Base-by-base conservation (phyloP, 2,888 invertebrate genomes). In the Rhynchonema sp. region DNA sequence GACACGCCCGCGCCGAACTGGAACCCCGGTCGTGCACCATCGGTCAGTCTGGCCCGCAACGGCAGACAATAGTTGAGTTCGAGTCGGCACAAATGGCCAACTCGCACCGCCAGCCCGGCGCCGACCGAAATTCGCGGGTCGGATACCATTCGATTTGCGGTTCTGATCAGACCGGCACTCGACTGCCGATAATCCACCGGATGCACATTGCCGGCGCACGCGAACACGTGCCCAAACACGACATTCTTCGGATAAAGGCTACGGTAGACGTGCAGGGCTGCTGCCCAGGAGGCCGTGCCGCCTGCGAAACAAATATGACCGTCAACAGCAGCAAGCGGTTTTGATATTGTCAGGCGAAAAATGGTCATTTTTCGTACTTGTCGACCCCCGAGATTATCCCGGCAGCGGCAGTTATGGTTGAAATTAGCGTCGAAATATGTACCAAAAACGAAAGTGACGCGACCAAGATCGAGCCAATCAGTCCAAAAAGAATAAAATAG, bases 51-150 rank as follows among this genome's bases (percentile, higher is more conserved):
- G 63, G 80, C 81, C 56, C 78, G 76, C 59, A 86, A 68, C 53
- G 94, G 94, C 70, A 86, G 76, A 74, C 87, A 86, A 77, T 94
- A 90, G 79, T 94, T 96, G 59, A 98, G 80, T 79, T 98, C 54
- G 17, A 54, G 23, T 6, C 54, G 3, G 9, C 27, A 26, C 63
- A 84, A 79, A 65, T 86, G 80, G 65, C 83, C 89, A 61, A 96
- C 77, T 64, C 85, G 82, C 70, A 92, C 79, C 22, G 86, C 87
- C 59, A 92, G 73, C 23, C 92, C 94, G 59, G 83, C 75, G 38
- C 98, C 96, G 67, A 81, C 81, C 1, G 90, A 81, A 69, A 84
- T 79, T 61, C 94, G 69, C 55, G 74, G 64, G 62, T 52, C 23
- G 2, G 1, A 1, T n/a, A 54, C 22, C 13, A 23, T 30, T n/a